These are phyloP conservation scores for Liparis tanakae DNA, from an alignment of 2,797 vertebrate genomes.

Conservation along the genomic window DNA sequence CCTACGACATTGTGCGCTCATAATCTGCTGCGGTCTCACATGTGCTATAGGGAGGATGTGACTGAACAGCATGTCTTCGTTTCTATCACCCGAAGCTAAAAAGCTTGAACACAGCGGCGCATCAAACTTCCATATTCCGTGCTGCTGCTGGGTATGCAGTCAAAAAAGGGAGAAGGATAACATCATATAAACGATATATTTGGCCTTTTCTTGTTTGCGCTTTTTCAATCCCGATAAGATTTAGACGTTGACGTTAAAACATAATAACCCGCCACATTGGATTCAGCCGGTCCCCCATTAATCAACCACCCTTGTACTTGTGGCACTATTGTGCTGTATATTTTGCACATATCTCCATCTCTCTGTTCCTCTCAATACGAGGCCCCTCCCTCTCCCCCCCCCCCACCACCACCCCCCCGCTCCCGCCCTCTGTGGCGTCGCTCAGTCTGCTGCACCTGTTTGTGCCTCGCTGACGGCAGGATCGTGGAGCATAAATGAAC, in stretches of 20 bases:
- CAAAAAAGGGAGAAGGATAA: slow-evolving; percentile 12
- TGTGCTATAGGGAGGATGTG: slow-evolving; percentile 32
- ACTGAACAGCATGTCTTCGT: slow-evolving; percentile 41
- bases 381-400: neutral
- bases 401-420: neutral
- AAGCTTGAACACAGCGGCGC: slow-evolving; percentile 27
- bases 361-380: slow-evolving; percentile 38
- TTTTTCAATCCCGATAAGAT: slow-evolving; percentile 8
- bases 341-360: slow-evolving; percentile 50
- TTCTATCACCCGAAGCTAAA: slow-evolving; percentile 36
- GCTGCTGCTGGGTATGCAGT: neutral
- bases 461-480: slow-evolving; percentile 70
- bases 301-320: slow-evolving; percentile 54
- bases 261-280: slow-evolving; percentile 19
- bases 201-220: neutral
- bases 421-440: slow-evolving; percentile 27
- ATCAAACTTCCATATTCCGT: slow-evolving; percentile 9
- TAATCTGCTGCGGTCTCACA: slow-evolving; percentile 16
- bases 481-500: slow-evolving; percentile 83
- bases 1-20: slow-evolving; percentile 14
- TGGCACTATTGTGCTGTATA: slow-evolving; percentile 26
- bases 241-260: slow-evolving; percentile 17
- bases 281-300: slow-evolving; percentile 35
- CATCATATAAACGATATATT: slow-evolving; percentile 10
- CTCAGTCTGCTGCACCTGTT: slow-evolving; percentile 81